Base-by-base conservation (phyloP, 2,113 vertebrate genomes). In the Lagopus leucura region DNA sequence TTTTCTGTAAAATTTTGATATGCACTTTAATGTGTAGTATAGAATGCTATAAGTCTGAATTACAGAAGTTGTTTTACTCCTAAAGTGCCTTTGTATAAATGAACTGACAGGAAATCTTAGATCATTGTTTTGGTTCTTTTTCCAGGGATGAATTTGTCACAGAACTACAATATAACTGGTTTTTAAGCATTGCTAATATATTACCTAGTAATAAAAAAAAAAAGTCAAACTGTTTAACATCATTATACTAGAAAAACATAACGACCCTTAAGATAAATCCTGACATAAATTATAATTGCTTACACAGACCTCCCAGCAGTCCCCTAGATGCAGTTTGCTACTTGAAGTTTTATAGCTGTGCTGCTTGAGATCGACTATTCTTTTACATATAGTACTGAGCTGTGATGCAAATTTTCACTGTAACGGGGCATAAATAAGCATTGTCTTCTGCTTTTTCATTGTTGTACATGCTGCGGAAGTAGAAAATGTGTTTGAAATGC, bases 211-310 rank as follows among this genome's bases (percentile, higher is more conserved):
- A 73, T 82, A 64, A 88, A 92, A 52, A 88, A 92, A 52, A 87
- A 87, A 69, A 78, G 24, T 77, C 85, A 83, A 3, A 28, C 40
- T 82, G 48, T 80, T 94, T 77, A 84, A 28, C 28, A 34, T 34
- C 30, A n/a, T 75, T 89, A 38, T 3, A 1, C 72, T 72, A 25
- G 76, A 57, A 74, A 83, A 38, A 3, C 81, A 84, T 82, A 89
- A 63, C 42, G 84, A 89, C 64, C 71, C 20, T 91, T 60, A 66
- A 45, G 12, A 1, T 30, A 52, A 92, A 20, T 48, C 54, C 64
- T 88, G 81, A 82, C 22, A 55, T 60, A 86, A 92, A 66, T 91
- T 89, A 88, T 75, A 80, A 40, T 85, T 85, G 83, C 92, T 96
- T 95, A 86, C 82, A 50, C 38, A 84, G 47, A 65, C 55, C 36